These are phyloP conservation scores for Lepidostoma basale DNA, from an alignment of 1,140 invertebrate genomes.

Conservation along the genomic window DNA sequence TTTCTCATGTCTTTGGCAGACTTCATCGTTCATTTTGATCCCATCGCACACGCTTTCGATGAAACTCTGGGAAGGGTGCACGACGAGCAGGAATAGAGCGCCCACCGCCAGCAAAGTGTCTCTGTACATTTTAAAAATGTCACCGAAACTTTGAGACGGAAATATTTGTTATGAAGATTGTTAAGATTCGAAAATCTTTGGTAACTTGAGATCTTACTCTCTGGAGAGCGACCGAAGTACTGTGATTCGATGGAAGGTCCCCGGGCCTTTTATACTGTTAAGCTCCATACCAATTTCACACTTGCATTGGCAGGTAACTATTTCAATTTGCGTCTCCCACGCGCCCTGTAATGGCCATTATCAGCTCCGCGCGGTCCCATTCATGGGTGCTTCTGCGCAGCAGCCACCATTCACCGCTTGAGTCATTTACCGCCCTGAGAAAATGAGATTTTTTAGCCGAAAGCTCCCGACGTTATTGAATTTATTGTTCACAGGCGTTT, in stretches of 20 bases:
- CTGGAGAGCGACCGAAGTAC: conserved; percentile 17
- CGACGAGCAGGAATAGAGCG: conserved; percentile 34
- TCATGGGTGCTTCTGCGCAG: conserved; percentile 4
- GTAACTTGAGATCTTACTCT: conserved; percentile 2
- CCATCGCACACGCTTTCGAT: conserved; percentile 39
- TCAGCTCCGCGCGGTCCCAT: neutral
- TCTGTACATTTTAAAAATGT: conserved; percentile 26
- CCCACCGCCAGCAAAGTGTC: conserved; percentile 29
- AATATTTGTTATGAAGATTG: neutral
- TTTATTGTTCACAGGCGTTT: conserved; percentile 26
- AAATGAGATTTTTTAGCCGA: conserved; percentile 37
- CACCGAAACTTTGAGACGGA: neutral
- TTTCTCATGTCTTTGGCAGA: conserved; percentile 33
- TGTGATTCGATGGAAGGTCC: conserved; percentile 7
- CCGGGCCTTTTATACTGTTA: conserved; percentile 28
- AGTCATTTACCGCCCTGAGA: conserved; percentile 11
- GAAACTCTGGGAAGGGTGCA: conserved; percentile 41
- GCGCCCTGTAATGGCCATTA: conserved; percentile 3
- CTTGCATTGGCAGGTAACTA: conserved; percentile 25
- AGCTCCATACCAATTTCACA: conserved; percentile 35
- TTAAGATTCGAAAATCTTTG: neutral
- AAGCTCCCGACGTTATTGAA: conserved; percentile 19
- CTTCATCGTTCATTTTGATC: conserved; percentile 24
- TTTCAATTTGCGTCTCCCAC: conserved; percentile 43
- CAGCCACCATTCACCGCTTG: neutral